phyloP scores from a whole-genome alignment of 2,888 invertebrate species.

The Dryobota labecula region DNA sequence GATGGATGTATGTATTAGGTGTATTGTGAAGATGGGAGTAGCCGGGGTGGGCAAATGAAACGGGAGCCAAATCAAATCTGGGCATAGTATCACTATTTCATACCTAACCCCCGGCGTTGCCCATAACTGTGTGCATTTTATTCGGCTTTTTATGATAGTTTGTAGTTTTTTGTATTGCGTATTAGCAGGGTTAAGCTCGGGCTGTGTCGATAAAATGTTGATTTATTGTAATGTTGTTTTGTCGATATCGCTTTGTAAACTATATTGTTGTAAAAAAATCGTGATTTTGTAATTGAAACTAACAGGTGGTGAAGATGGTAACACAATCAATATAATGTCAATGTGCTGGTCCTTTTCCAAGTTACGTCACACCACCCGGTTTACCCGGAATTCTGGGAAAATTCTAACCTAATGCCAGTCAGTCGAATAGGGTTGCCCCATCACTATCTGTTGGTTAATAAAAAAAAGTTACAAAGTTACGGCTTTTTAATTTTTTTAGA shows the following conservation, averaged over 20 bases:
- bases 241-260: slow-evolving; percentile 50
- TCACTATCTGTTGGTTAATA: slow-evolving; percentile 8
- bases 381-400: neutral
- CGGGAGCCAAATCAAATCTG: slow-evolving; percentile 5
- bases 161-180: slow-evolving; percentile 59
- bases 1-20: slow-evolving; percentile 36
- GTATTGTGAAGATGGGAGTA: slow-evolving; percentile 26
- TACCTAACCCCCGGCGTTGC: neutral
- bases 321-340: neutral
- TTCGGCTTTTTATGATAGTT: slow-evolving; percentile 60
- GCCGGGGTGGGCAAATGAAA: neutral
- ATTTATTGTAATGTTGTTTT: slow-evolving; percentile 57
- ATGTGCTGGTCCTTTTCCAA: too few species aligned
- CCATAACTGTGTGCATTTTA: slow-evolving; percentile 61
- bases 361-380: neutral
- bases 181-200: slow-evolving; percentile 61
- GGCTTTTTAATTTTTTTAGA: slow-evolving; percentile 41
- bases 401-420: neutral
- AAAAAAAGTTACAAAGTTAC: slow-evolving; percentile 35
- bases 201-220: slow-evolving; percentile 70
- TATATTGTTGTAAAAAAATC: slow-evolving; percentile 52
- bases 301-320: neutral
- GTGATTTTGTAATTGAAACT: slow-evolving; percentile 51
- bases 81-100: neutral
- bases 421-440: neutral